Evolutionary conservation across 2,797 vertebrate genomes (phyloP).

Genomic region (Pseudomugil tenellus): DNA sequence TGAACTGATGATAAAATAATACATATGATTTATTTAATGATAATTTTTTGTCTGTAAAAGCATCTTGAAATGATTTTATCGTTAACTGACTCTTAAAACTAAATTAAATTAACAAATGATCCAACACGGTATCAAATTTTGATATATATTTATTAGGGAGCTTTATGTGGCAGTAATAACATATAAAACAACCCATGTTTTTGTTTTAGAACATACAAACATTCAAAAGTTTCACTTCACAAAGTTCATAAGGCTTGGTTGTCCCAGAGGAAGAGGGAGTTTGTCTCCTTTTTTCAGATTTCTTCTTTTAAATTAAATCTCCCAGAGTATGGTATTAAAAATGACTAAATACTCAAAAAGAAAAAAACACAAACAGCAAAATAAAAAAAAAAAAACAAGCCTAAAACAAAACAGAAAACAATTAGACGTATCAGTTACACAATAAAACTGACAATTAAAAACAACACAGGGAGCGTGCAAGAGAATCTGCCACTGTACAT

Average conservation of each 20-base stretch:
- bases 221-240: constrained; percentile 93
- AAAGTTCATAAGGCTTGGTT: constrained; percentile 95
- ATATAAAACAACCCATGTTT: constrained; percentile 95
- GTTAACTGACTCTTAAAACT: too few species aligned
- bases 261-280: constrained; percentile 81
- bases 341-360: constrained; percentile 79
- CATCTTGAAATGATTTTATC: background rate
- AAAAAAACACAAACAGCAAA: constrained; percentile 72
- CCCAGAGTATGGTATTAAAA: constrained; percentile 91
- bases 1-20: too few species aligned
- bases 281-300: constrained; percentile 69
- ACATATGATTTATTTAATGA: too few species aligned
- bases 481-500: constrained; percentile 77
- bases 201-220: constrained; percentile 92
- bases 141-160: constrained; percentile 80
- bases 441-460: constrained; percentile 80
- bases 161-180: constrained; percentile 94
- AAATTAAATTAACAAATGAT: constrained; percentile 11
- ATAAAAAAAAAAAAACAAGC: constrained; percentile 65
- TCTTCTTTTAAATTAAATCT: constrained; percentile 80
- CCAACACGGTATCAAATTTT: constrained; percentile 34
- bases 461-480: constrained; percentile 83
- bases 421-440: constrained; percentile 36
- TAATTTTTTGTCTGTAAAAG: constrained; percentile 14
- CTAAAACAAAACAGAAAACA: constrained; percentile 63